Evolutionary conservation across 2,113 vertebrate species (phyloP), one percentile per base, ranked within the genome.

Genomic region (Pomatorhinus ruficollis): DNA sequence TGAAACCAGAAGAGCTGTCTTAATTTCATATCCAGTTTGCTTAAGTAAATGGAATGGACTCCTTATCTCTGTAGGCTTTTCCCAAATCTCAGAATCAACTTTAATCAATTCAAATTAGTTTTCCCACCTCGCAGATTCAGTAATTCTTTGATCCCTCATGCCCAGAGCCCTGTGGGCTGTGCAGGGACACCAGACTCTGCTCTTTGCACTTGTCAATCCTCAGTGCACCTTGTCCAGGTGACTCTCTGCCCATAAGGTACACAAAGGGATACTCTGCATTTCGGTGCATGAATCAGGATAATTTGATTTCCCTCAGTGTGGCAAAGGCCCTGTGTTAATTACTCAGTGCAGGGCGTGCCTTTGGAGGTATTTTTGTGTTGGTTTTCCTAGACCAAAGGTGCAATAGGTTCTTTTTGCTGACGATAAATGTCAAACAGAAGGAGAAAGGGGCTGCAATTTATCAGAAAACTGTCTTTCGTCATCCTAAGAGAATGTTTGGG

Each of bases 341-440:
- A 53, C 70, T 72, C 35, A 23, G 10, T 3, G 24, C 25, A 83
- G 80, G 61, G 74, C 0, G 31, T 60, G 84, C 33, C 84, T 76
- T 45, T 47, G 13, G 9, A 49, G 16, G 6, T 11, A 59, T 56
- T 72, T 45, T 37, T 8, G 9, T 17, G 1, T 78, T 74, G 27
- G 19, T 64, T 89, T 89, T 54, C 16, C 56, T 30, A 17, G 89
- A 6, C 6, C 52, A 77, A 70, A 78, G 76, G 68, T 70, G 12
- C 12, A 0, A 6, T 12, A 1, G 15, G 6, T 0, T 5, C n/a
- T 13, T 60, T 87, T 66, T 71, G 10, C 61, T 47, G 39, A 31
- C 5, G 1, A 27, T 18, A 57, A 50, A 84, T 28, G 47, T 54
- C 64, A 45, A 61, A 50, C 8, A 35, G 69, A 52, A 84, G 53